A percentile compares a stretch with the other conserved stretches of the same genome.
These are phyloP conservation scores for Dendroctonus valens DNA, from an alignment of 1,140 invertebrate species.

Conservation along the genomic window DNA sequence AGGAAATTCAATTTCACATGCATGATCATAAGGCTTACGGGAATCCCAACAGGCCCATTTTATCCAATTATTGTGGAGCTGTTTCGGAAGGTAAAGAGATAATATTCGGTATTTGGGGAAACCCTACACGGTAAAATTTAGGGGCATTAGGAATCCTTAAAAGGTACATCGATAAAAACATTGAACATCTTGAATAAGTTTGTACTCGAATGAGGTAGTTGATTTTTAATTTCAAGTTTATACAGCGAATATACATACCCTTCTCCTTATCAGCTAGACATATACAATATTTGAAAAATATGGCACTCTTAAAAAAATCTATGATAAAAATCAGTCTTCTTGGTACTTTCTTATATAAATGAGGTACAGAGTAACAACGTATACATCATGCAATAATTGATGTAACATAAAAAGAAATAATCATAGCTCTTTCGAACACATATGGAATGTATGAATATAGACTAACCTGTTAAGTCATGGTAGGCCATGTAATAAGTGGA, in stretches of 20 bases:
- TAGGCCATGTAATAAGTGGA: no score
- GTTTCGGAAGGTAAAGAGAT: no score
- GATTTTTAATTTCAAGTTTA: conserved; percentile 5
- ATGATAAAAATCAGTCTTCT: conserved; percentile 32
- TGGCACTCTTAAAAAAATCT: conserved; percentile 25
- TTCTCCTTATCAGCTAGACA: conserved; percentile 9
- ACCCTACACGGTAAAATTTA: conserved; percentile 19
- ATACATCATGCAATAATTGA: conserved; percentile 2
- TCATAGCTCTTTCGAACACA: no score
- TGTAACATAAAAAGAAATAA: no score
- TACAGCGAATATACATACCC: conserved; percentile 18
- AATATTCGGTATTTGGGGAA: conserved; percentile 22
- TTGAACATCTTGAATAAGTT: conserved; percentile 26
- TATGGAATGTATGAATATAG: no score
- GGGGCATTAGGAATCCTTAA: conserved; percentile 27
- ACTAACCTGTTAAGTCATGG: no score
- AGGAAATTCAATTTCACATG: conserved; percentile 24
- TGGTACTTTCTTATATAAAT: conserved; percentile 14
- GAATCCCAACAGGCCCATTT: conserved; percentile 12
- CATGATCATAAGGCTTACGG: conserved; percentile 4
- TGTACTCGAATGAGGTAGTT: conserved; percentile 34
- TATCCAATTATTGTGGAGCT: conserved; percentile 27
- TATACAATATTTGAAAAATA: conserved; percentile 28
- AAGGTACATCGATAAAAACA: conserved; percentile 24
- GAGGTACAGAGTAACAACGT: conserved; percentile 28